A percentile compares a stretch with the other conserved stretches of the same genome.
Evolutionary conservation across 2,113 vertebrate species (phyloP).

Genomic region (Spermophilus dauricus): DNA sequence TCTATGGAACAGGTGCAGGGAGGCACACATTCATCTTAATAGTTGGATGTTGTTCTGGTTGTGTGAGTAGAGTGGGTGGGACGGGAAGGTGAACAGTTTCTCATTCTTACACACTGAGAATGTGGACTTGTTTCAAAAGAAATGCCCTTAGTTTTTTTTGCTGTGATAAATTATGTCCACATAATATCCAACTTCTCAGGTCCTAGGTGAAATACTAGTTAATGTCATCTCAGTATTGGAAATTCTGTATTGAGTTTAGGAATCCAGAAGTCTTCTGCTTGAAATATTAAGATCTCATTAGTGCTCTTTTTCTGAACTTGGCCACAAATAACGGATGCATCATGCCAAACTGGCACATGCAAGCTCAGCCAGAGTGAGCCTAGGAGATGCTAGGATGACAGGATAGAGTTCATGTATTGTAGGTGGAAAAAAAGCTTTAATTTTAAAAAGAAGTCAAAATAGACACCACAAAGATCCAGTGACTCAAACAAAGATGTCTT

Average conservation of each 20-base stretch:
- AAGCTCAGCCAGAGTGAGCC: neutral
- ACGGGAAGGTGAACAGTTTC: neutral
- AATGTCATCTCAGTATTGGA: slow-evolving; percentile 63
- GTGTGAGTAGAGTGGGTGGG: slow-evolving; percentile 13
- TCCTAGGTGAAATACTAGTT: slow-evolving; percentile 72
- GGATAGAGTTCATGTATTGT: neutral
- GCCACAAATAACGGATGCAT: neutral
- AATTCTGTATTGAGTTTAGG: slow-evolving; percentile 61
- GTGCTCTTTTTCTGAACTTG: slow-evolving; percentile 31
- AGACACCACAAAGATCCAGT: neutral
- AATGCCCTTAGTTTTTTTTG: slow-evolving; percentile 64
- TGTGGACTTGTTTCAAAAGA: slow-evolving; percentile 67
- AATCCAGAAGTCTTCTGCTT: slow-evolving; percentile 42
- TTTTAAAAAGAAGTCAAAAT: slow-evolving; percentile 6
- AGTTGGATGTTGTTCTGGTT: neutral
- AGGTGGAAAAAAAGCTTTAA: neutral
- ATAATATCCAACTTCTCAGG: slow-evolving; percentile 32
- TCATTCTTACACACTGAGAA: slow-evolving; percentile 61
- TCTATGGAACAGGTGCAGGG: neutral
- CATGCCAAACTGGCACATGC: neutral
- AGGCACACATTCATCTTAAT: slow-evolving; percentile 5
- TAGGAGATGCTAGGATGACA: neutral
- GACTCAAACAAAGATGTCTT: slow-evolving; percentile 19
- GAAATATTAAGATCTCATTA: slow-evolving; percentile 71
- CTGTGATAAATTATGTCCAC: slow-evolving; percentile 71